phyloP scores from a whole-genome alignment of 2,113 vertebrate species.

The Thalassarche chlororhynchos region DNA sequence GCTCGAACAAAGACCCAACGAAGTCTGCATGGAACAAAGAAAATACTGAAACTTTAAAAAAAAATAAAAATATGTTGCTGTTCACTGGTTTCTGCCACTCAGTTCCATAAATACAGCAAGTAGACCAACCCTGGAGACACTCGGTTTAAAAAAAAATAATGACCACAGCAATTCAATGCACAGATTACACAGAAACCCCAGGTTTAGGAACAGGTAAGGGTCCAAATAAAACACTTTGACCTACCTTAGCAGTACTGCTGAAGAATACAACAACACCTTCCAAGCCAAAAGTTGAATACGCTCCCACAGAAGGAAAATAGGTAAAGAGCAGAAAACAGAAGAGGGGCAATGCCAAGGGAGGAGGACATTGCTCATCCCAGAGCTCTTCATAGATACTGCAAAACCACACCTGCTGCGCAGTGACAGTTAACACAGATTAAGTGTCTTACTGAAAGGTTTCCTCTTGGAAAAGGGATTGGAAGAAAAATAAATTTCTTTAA shows the following conservation, averaged over 20 bases:
- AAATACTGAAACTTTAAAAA: neutral
- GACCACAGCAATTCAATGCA: neutral
- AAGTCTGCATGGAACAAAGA: neutral
- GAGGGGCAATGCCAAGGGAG: neutral
- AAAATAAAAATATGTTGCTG: neutral
- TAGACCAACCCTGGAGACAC: fast-evolving
- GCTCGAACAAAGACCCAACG: neutral
- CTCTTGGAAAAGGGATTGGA: neutral
- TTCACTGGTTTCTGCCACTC: neutral
- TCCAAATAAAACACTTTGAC: neutral
- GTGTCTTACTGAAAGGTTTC: neutral
- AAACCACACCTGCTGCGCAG: neutral
- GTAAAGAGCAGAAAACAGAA: neutral
- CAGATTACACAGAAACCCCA: neutral
- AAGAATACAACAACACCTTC: neutral
- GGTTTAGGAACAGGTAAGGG: neutral
- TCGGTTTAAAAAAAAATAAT: neutral
- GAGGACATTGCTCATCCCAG: neutral
- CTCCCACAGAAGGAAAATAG: neutral
- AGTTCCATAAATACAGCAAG: neutral
- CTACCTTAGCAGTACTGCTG: neutral
- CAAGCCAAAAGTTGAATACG: neutral
- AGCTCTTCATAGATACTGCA: fast-evolving
- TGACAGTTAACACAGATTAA: neutral
- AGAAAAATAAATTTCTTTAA: neutral